Percentiles rank a stretch among this genome's conserved stretches.
These are phyloP conservation scores for Lydus trimaculatus DNA, from an alignment of 2,888 invertebrate species.

Conservation along the genomic window DNA sequence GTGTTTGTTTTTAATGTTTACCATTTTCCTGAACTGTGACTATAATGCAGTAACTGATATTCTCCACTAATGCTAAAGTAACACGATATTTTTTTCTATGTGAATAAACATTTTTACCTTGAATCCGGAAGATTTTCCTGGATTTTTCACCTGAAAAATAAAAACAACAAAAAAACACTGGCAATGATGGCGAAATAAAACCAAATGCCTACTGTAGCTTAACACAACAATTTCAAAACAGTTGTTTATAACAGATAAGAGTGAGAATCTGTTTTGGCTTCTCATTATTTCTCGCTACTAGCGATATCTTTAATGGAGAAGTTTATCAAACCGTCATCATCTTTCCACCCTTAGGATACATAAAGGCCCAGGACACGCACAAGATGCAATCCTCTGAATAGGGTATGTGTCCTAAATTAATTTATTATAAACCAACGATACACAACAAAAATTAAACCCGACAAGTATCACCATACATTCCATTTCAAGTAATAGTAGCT, in stretches of 20 bases:
- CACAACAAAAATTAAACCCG: too few species aligned
- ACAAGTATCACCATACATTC: not conserved
- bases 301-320: slow-evolving; percentile 34
- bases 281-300: slow-evolving; percentile 22
- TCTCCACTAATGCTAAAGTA: slow-evolving; percentile 16
- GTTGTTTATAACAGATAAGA: slow-evolving; percentile 8
- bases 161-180: not conserved
- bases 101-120: not conserved
- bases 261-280: slow-evolving; percentile 26
- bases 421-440: slow-evolving; percentile 54
- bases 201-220: not conserved
- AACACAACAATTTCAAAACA: not conserved
- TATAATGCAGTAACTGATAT: slow-evolving; percentile 22
- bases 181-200: too few species aligned
- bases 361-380: slow-evolving; percentile 32
- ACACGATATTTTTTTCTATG: slow-evolving; percentile 19
- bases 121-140: not conserved
- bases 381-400: slow-evolving; percentile 33
- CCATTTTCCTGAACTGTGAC: not conserved
- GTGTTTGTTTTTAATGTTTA: slow-evolving; percentile 18
- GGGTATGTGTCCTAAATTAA: slow-evolving; percentile 48
- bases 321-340: slow-evolving; percentile 27
- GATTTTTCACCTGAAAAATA: not conserved
- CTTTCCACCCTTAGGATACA: slow-evolving; percentile 29
- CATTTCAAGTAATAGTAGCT: not conserved